Base-by-base conservation (phyloP, 2,888 invertebrate species). In the Empis stercorea region DNA sequence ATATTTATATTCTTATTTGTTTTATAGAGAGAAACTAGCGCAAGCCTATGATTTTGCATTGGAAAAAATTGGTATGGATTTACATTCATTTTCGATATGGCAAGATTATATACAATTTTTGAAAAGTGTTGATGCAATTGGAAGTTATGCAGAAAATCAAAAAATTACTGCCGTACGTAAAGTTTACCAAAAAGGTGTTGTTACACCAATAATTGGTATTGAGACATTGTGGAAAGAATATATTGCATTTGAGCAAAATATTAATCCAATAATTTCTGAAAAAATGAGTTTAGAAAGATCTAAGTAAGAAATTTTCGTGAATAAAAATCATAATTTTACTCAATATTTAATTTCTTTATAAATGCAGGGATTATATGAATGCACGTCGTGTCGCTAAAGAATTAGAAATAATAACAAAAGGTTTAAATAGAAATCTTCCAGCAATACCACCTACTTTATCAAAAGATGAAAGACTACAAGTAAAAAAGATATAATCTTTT, bases 41-140 rank as follows among this genome's bases (percentile, higher is more conserved):
- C 95, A 99, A 67, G 97, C 99, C 0, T 99, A 97, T 67, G 97
- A 99, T 70, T 99, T 99, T 71, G 97, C 99, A 0, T 71, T 99
- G 54, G 99, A 99, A 54, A 96, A 97, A 71, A 96, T 99, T 55
- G 99, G 99, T 0, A 84, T 99, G 81, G 99, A 99, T 63, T 86
- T 96, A 57, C 91, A 94, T 71, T 92, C 96, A 0, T 94, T 89
- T 66, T 84, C 87, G 10, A 89, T 99, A 51, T 99, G 97, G 94
- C 87, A 88, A 60, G 99, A 99, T 63, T 99, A 99, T 62, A 89
- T 99, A 0, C 84, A 83, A 40, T 99, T 99, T 66, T 71, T 99
- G 49, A 97, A 94, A 66, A 81, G 87, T 43, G 95, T 95, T 0
- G 97, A 97, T 56, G 99, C 97, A 0, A 86, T 94, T 0, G 99